Base-by-base conservation (phyloP, 1,140 invertebrate species). In the Diorhabda sublineata region DNA sequence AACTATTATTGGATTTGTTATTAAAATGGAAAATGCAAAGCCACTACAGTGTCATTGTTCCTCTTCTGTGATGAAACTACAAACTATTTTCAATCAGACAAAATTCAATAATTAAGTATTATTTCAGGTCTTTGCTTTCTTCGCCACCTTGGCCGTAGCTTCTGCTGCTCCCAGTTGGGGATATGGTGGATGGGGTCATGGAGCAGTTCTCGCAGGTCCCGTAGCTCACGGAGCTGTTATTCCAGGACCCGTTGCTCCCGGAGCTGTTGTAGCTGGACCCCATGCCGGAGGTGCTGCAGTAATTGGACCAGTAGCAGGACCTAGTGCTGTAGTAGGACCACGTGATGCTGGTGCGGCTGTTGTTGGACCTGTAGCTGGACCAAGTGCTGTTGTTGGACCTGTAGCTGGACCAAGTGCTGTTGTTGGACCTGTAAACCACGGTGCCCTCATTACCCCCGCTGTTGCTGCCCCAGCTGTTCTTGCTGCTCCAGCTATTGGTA, bases 141-240 rank as follows among this genome's bases (percentile, higher is more conserved):
- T 73, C 58, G 73, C 73, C 69, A 68, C 69, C 68, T 68, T 76
- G 45, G 72, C 75, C 45, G 71, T 72, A 58, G 67, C 69, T 68
- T 65, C 65, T 42, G 75, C 73, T 6, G 69, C 69, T 64, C 73
- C 75, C 2, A 47, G 60, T 45, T 59, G 52, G n/a, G 59, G 64
- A 42, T 66, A 67, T 47, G 2, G 42, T 9, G 64, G 64, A 5
- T 47, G 43, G 44, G 62, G 64, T 7, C 65, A 60, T 60, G 65
- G 65, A 8, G 57, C 42, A 4, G 63, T 41, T 42, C 47, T 70
- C 42, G 66, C 45, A 9, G 68, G 68, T 41, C 71, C 71, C 42
- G 65, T 62, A 6, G 68, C 9, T 66, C 65, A 42, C 63, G 57
- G 73, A 63, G 58, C 70, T 58, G 63, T 63, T 65, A 11, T 64